phyloP scores from a whole-genome alignment of 2,888 invertebrate species.

The Thecophora atra region DNA sequence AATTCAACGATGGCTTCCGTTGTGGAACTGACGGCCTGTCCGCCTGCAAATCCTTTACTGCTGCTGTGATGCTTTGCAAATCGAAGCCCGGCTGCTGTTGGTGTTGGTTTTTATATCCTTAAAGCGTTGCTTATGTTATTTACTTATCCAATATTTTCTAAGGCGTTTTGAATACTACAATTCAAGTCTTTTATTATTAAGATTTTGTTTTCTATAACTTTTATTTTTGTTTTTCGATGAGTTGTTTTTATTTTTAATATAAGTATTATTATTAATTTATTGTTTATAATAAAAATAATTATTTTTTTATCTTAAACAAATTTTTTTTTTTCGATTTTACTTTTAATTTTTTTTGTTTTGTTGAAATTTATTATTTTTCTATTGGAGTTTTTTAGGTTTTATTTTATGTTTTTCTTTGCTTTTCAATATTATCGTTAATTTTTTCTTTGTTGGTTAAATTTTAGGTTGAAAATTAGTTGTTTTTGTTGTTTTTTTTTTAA shows the following conservation, averaged over 20 bases:
- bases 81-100: not conserved
- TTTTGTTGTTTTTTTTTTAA: conserved; percentile 20
- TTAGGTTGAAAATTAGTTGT: conserved; percentile 26
- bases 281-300: too few relatives aligned
- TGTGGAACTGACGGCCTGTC: not conserved
- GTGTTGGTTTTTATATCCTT: not conserved
- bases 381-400: too few relatives aligned
- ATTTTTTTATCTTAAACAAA: conserved; percentile 8
- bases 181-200: not conserved
- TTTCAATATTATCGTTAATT: conserved; percentile 14
- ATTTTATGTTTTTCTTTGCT: conserved; percentile 6
- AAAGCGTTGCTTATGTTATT: conserved; percentile 13
- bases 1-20: conserved; percentile 45
- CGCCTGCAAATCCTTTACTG: conserved; percentile 4
- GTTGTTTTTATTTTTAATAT: not conserved
- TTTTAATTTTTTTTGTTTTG: too few relatives aligned
- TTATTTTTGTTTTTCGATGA: not conserved
- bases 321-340: conserved; percentile 13
- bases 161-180: not conserved
- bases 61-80: conserved; percentile 13
- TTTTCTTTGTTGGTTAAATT: conserved; percentile 9
- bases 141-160: not conserved
- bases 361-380: too few relatives aligned
- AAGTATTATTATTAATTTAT: not conserved
- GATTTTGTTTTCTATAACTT: not conserved